Base-by-base conservation (phyloP, 2,888 invertebrate genomes). In the Andrena minutula region DNA sequence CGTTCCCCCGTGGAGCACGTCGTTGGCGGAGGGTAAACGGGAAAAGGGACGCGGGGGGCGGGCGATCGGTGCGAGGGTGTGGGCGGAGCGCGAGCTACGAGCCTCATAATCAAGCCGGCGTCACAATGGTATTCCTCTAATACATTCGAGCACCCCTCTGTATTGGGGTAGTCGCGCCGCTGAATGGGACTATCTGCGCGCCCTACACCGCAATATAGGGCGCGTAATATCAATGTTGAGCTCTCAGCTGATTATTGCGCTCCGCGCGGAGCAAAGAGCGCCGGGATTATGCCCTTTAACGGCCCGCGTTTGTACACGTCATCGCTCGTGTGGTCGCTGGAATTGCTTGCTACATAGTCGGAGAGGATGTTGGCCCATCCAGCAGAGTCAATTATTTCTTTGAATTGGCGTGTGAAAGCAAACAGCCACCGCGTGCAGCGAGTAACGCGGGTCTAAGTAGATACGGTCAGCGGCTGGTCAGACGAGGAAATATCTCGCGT, bases 81-180 rank as follows among this genome's bases (percentile, higher is more conserved):
- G 35, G 49, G 73, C 61, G 65, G 47, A 41, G 63, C 56, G 66
- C 60, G 49, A 65, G 75, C 70, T 86, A 83, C 84, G 82, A 76
- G 79, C 66, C 77, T 72, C 84, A 82, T 89, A 89, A 89, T 89
- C 87, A 85, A 86, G 79, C 82, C 77, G 26, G 51, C 75, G 86
- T 87, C 86, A 89, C 89, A 89, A 89, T 87, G 86, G 84, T 75
- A 89, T 83, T 79, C 81, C 83, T 80, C 86, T 80, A 85, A 78
- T 86, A 86, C 69, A 75, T 82, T 83, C 58, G 61, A 72, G 82
- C 64, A 53, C 51, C n/a, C 58, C 32, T 10, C 26, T 79, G 74
- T 83, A 81, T 86, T 83, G 83, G 83, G 41, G 64, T 70, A 78
- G 77, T 78, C 74, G 82, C 53, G 65, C 63, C 75, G 47, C 72